Evolutionary conservation across 2,113 vertebrate genomes (phyloP).

Genomic region (cattle (Bos taurus)): ARS-UCD2.0 NC_037357.1:12317501-12318000

Average conservation of each 20-base stretch:
- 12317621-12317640: background rate
- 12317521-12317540: background rate
- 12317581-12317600: background rate
- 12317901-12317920: constrained; percentile 55
- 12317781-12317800: background rate
- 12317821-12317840: background rate
- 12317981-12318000: constrained; percentile 15
- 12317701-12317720: background rate
- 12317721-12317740: background rate
- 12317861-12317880: background rate
- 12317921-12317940: constrained; percentile 54
- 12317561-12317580: background rate
- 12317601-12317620: background rate
- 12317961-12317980: constrained; percentile 36
- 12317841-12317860: background rate
- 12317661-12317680: background rate
- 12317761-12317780: background rate
- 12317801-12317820: background rate
- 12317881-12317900: background rate
- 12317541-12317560: background rate
- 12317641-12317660: background rate
- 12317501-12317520: background rate
- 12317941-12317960: constrained; percentile 11
- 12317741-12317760: no score
- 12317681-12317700: background rate